phyloP scores from a whole-genome alignment of 2,113 vertebrate species.

The Oreochromis aureus region DNA sequence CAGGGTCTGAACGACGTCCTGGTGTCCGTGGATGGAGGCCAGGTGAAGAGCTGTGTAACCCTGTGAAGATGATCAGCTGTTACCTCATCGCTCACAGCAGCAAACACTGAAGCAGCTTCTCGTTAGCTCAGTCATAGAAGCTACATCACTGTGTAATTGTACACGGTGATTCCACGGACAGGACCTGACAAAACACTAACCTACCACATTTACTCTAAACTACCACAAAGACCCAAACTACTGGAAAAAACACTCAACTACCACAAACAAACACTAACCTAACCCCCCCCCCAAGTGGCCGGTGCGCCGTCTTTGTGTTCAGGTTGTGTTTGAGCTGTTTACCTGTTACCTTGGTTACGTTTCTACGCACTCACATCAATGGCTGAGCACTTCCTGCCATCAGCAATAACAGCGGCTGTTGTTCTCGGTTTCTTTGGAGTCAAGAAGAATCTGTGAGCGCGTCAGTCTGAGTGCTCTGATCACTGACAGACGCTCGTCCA shows the following conservation, averaged over 20 bases:
- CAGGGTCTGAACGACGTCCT: conserved; percentile 50
- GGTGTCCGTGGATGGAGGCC: conserved; percentile 66
- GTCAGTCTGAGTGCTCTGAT: conserved; percentile 5
- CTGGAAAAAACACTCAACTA: too few species aligned
- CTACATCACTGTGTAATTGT: neutral
- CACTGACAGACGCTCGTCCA: neutral
- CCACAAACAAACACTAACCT: neutral
- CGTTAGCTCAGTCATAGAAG: rapidly evolving
- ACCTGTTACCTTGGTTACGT: neutral
- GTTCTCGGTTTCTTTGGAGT: neutral
- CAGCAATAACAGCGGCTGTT: neutral
- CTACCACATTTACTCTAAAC: neutral
- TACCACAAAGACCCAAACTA: too few species aligned
- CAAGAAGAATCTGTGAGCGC: neutral
- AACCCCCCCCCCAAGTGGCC: too few species aligned
- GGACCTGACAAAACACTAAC: neutral
- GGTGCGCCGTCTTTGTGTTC: neutral
- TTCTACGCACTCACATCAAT: neutral
- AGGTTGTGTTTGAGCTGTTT: neutral
- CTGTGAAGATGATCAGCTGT: conserved; percentile 12
- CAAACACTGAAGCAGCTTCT: neutral
- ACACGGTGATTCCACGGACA: rapidly evolving
- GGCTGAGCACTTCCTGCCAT: neutral
- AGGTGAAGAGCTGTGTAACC: conserved; percentile 72
- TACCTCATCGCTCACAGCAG: neutral